Conservation (phyloP, 2,797 vertebrate genomes). For the Enteromius treurensis region DNA sequence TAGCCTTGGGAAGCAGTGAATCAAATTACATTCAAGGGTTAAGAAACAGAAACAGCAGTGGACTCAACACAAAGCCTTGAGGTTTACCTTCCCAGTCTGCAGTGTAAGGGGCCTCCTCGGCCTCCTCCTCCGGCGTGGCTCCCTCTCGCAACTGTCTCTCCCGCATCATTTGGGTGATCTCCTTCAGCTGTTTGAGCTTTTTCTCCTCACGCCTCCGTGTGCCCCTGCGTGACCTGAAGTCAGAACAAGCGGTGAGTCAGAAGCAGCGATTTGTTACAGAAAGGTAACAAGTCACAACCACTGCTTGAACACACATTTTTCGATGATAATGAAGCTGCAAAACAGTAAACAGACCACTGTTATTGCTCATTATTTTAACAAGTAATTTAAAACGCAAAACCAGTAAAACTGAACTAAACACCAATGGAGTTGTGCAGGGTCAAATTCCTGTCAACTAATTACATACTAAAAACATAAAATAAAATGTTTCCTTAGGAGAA, state of each 20-base stretch:
- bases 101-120: slow-evolving; percentile 90
- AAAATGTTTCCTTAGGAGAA: background rate
- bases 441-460: background rate
- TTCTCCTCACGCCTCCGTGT: slow-evolving; percentile 86
- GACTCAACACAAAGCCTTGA: background rate
- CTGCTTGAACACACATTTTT: background rate
- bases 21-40: background rate
- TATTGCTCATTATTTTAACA: background rate
- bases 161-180: slow-evolving; percentile 88
- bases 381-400: background rate
- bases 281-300: background rate
- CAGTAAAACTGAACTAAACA: background rate
- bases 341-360: background rate
- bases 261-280: background rate
- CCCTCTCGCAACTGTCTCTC: slow-evolving; percentile 86
- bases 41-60: background rate
- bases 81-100: slow-evolving; percentile 91
- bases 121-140: slow-evolving; percentile 91
- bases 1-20: slow-evolving; percentile 80
- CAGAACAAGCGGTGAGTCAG: background rate
- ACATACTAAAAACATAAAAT: too few relatives aligned
- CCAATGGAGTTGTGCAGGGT: background rate
- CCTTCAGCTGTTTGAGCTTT: slow-evolving; percentile 85
- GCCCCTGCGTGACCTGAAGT: slow-evolving; percentile 72
- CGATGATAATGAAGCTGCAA: background rate